These are phyloP conservation scores for Sapajus apella DNA, from an alignment of 2,113 vertebrate species.

Conservation along the genomic window DNA sequence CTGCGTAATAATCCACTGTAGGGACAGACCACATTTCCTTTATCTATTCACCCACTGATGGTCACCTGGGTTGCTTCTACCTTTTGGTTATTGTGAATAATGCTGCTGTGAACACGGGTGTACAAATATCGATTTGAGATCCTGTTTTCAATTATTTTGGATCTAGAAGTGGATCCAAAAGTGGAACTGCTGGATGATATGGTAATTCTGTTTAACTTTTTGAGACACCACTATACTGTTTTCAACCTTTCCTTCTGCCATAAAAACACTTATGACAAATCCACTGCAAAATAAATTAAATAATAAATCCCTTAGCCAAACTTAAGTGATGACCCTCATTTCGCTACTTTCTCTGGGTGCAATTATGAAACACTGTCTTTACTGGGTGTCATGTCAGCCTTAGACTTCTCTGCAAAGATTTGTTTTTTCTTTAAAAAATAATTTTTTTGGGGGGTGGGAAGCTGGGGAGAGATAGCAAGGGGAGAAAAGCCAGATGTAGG, in stretches of 20 bases:
- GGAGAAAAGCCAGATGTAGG: too few species aligned
- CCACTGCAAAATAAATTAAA: not conserved
- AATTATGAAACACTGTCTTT: not conserved
- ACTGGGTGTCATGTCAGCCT: not conserved
- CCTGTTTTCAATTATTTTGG: not conserved
- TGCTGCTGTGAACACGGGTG: not conserved
- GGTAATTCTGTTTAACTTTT: slow-evolving; percentile 23
- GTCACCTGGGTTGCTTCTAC: not conserved
- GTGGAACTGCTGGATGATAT: not conserved
- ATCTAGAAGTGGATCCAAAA: not conserved
- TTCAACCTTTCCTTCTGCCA: slow-evolving; percentile 18
- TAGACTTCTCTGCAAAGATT: not conserved
- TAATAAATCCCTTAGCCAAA: not conserved
- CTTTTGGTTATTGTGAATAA: not conserved
- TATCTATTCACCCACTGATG: not conserved
- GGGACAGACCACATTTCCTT: not conserved
- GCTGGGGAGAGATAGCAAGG: too few species aligned
- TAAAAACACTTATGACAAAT: slow-evolving; percentile 5
- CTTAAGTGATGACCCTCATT: not conserved
- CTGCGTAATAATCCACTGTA: not conserved
- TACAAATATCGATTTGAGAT: too few species aligned
- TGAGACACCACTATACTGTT: not conserved
- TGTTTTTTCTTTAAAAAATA: too few species aligned
- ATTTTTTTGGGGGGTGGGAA: too few species aligned
- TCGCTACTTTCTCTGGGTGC: not conserved